Evolutionary conservation across 2,113 vertebrate species (phyloP).

Genomic region (Urocitellus parryii): DNA sequence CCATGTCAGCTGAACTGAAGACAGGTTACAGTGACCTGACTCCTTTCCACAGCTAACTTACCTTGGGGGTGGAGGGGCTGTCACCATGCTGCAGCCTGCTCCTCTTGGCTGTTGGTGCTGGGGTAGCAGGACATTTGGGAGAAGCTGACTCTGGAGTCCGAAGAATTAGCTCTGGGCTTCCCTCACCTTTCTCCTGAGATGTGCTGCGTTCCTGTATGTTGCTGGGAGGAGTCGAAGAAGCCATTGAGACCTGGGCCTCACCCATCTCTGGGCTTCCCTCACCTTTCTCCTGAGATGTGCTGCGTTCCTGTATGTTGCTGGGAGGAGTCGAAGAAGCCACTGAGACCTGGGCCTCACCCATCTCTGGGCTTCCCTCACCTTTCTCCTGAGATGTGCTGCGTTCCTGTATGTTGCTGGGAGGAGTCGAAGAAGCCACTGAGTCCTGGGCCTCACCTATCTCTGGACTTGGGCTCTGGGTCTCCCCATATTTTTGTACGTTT

Average conservation of each 20-base stretch:
- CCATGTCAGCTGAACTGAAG: neutral
- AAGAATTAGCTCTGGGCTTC: constrained; percentile 62
- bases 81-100: constrained; percentile 90
- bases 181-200: neutral
- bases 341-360: neutral
- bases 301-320: neutral
- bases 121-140: constrained; percentile 83
- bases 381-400: neutral
- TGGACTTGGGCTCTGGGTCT: neutral
- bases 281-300: neutral
- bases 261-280: neutral
- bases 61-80: constrained; percentile 93
- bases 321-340: constrained; percentile 61
- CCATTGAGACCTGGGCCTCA: neutral
- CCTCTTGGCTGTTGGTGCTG: constrained; percentile 88
- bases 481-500: constrained; percentile 70
- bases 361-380: neutral
- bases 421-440: constrained; percentile 50
- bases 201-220: neutral
- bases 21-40: neutral
- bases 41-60: constrained; percentile 67
- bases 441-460: neutral
- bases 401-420: neutral
- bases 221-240: constrained; percentile 58
- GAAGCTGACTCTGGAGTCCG: neutral